Conservation (phyloP, 2,113 vertebrate genomes). For the Muntiacus muntjak region DNA sequence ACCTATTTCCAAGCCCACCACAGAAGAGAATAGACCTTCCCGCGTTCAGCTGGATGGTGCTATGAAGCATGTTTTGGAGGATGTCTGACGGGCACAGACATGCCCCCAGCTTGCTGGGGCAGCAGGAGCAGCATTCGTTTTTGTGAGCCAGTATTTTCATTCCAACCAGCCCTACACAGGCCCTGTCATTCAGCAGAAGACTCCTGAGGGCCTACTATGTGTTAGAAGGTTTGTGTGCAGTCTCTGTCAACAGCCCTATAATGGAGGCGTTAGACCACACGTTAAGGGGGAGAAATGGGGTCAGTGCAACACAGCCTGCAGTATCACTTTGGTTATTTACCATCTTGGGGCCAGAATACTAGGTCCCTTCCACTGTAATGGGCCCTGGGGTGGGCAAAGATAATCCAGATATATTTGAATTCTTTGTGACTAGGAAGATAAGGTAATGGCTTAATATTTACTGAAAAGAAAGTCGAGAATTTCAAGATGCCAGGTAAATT, state of each 20-base stretch:
- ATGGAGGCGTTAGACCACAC: accelerated
- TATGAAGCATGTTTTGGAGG: neutral
- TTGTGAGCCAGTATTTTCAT: neutral
- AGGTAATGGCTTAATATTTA: neutral
- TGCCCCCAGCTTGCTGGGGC: neutral
- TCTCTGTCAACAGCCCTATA: neutral
- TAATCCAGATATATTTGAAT: neutral
- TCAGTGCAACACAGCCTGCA: neutral
- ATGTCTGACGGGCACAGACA: neutral
- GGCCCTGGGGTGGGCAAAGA: neutral
- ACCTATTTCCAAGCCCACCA: slow-evolving; percentile 20
- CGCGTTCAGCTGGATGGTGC: neutral
- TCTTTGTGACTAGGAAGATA: neutral
- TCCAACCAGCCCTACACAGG: neutral
- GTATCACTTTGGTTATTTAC: too few relatives aligned
- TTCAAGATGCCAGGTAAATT: neutral
- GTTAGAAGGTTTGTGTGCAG: accelerated
- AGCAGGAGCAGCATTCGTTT: neutral
- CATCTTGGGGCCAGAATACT: neutral
- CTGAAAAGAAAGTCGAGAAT: neutral
- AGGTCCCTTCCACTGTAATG: neutral
- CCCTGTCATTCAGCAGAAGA: neutral
- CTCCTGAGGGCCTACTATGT: neutral
- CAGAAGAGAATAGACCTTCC: neutral
- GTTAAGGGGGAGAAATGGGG: neutral